Evolutionary conservation across 2,888 invertebrate species (phyloP), one percentile per base, ranked within the genome.

Genomic region (Leptinotarsa haldemani): DNA sequence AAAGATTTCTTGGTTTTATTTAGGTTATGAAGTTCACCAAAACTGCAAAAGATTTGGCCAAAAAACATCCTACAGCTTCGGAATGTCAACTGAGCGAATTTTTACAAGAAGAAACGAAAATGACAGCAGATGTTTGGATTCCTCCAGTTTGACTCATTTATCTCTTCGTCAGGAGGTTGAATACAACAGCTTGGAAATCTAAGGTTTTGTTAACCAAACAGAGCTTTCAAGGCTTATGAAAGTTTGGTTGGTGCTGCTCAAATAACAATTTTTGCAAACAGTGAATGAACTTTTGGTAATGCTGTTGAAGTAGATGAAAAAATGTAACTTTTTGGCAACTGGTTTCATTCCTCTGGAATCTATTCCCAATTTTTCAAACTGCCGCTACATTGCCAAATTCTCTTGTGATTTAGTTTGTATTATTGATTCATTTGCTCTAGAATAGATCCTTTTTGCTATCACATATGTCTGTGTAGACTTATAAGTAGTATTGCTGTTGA

Each of bases 81-180:
- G 90, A 90, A 81, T 87, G 88, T 53, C 88, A 89, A 74, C 87
- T 89, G 72, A 89, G 88, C 75, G 88, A 88, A 74, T 87, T 87
- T 79, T 82, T 90, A 16, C 84, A 86, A 73, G 85, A 88, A 66
- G 85, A 88, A 71, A 82, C 90, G 78, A 85, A 88, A 47, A 83
- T 90, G 56, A 87, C 84, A 70, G 86, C 88, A 22, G 90, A 90
- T 81, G 83, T 90, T 76, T 90, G 90, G 90, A 87, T 90, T 77
- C 90, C 90, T 61, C 88, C 88, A 50, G 87, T 89, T 79, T 90
- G 83, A 86, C 16, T 30, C 16, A 58, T 16, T 56, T 25, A 22
- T n/a, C 47, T 13, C 9, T 15, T 40, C 40, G 2, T 40, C 9
- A 9, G 9, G 3, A 2, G 40, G 12, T 40, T 40, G 40, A 40